Evolutionary conservation across 2,113 vertebrate genomes (phyloP).

Genomic region (Phalacrocorax aristotelis): DNA sequence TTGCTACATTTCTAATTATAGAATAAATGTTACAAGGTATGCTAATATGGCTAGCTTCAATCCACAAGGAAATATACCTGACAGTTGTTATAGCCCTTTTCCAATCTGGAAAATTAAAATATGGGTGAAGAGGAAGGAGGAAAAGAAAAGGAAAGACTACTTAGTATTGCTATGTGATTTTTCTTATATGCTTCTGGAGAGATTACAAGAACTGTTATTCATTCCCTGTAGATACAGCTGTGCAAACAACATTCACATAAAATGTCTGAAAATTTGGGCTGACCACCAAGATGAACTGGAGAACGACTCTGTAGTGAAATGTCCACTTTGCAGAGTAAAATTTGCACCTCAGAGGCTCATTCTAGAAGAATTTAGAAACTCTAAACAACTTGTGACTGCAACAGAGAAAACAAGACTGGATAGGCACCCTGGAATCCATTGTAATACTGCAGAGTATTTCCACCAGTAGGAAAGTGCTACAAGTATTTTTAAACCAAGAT

Average conservation of each 20-base stretch:
- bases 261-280: conserved; percentile 75
- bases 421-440: conserved; percentile 75
- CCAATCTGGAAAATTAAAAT: neutral
- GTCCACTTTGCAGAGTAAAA: conserved; percentile 75
- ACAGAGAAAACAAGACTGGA: conserved; percentile 70
- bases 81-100: neutral
- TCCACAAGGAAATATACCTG: neutral
- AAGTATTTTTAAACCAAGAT: conserved; percentile 35
- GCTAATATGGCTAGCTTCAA: neutral
- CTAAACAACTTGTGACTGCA: conserved; percentile 50
- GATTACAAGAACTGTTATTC: neutral
- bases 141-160: neutral
- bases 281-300: conserved; percentile 57
- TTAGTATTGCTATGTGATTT: neutral
- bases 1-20: neutral
- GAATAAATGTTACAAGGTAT: neutral
- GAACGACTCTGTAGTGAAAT: conserved; percentile 57
- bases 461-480: conserved; percentile 68
- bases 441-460: conserved; percentile 68
- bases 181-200: neutral
- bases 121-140: neutral
- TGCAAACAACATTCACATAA: conserved; percentile 78
- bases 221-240: conserved; percentile 70
- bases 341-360: conserved; percentile 63
- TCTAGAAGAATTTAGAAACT: conserved; percentile 73